A percentile compares a stretch with the other conserved stretches of the same genome.
phyloP scores from a whole-genome alignment of 1,140 invertebrate genomes.

The Heliconius nattereri region DNA sequence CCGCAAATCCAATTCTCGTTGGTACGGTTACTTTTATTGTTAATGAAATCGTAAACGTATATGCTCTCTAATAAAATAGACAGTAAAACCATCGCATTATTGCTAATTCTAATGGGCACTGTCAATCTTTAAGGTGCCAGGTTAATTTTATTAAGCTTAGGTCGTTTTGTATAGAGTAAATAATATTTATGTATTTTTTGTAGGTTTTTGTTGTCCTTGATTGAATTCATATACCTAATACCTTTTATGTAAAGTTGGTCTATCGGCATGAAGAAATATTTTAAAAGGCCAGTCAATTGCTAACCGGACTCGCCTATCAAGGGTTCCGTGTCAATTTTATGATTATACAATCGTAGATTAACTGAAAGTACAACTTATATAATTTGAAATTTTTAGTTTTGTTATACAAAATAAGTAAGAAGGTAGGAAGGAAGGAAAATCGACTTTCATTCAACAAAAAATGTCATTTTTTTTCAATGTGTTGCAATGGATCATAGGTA shows the following conservation, averaged over 20 bases:
- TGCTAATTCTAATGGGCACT: slow-evolving; percentile 26
- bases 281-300: too few species aligned
- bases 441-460: too few species aligned
- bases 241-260: not conserved
- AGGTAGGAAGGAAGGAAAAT: too few species aligned
- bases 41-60: slow-evolving; percentile 37
- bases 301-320: too few species aligned
- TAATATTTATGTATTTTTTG: not conserved
- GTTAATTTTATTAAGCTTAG: slow-evolving; percentile 24
- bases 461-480: too few species aligned
- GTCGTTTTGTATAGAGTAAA: not conserved
- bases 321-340: too few species aligned
- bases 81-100: slow-evolving; percentile 34
- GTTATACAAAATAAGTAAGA: too few species aligned
- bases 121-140: slow-evolving; percentile 25
- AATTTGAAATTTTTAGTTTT: too few species aligned
- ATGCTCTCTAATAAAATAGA: slow-evolving; percentile 40
- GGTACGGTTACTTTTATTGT: slow-evolving; percentile 38
- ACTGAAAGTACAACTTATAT: too few species aligned
- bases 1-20: slow-evolving; percentile 34
- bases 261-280: not conserved
- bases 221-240: not conserved
- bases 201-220: too few species aligned
- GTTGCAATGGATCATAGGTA: too few species aligned
- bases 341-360: too few species aligned